Percentiles rank a stretch among this genome's conserved stretches.
Conservation (phyloP, 2,888 invertebrate species). For the Tenodera sinensis region DNA sequence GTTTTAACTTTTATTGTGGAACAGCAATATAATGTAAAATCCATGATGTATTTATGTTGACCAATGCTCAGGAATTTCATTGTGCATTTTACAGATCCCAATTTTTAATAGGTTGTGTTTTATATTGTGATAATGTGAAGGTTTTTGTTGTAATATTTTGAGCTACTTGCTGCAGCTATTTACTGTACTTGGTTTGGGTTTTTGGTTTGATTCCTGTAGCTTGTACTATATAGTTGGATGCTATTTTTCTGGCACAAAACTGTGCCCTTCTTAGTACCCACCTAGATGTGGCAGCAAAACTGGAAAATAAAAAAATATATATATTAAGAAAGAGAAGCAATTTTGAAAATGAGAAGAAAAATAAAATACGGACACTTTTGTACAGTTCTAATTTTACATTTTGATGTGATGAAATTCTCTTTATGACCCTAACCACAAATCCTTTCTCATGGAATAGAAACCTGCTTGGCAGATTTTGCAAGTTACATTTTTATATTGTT, state of each 20-base stretch:
- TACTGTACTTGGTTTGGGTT: constrained; percentile 29
- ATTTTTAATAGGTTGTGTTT: constrained; percentile 28
- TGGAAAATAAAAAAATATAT: constrained; percentile 15
- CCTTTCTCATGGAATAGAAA: neutral
- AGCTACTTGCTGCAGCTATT: constrained; percentile 25
- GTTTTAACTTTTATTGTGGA: neutral
- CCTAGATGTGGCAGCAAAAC: constrained; percentile 27
- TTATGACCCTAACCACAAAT: neutral
- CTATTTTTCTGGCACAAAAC: constrained; percentile 16
- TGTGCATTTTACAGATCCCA: neutral
- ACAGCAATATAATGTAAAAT: neutral
- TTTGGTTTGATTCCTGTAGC: constrained; percentile 24
- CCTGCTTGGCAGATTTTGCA: neutral
- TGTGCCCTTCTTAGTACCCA: constrained; percentile 21
- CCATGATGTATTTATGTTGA: neutral
- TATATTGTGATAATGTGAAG: constrained; percentile 22
- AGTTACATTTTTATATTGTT: neutral
- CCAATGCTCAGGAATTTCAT: neutral
- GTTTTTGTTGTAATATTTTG: constrained; percentile 19
- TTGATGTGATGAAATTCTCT: neutral
- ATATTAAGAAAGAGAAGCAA: neutral
- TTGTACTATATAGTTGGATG: constrained; percentile 18
- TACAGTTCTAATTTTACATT: constrained; percentile 26
- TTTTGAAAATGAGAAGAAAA: constrained; percentile 18
- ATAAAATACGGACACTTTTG: constrained; percentile 30